Evolutionary conservation across 2,113 vertebrate species (phyloP).

Genomic region (Synodontis membranacea): DNA sequence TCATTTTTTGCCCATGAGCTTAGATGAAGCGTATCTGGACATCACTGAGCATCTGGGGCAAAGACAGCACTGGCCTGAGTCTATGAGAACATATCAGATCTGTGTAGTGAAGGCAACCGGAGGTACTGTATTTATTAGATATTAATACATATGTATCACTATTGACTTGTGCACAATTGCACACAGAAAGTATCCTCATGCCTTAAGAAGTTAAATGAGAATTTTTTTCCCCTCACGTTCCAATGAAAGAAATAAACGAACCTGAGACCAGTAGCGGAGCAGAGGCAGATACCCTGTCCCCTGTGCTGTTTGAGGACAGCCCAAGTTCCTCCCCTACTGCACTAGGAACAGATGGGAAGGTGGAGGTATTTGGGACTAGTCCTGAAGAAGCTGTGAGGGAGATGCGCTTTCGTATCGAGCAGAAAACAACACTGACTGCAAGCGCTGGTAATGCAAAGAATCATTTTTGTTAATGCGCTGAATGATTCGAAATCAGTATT

Average conservation of each 20-base stretch:
- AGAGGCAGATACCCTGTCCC: constrained; percentile 71
- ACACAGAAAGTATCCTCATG: background rate
- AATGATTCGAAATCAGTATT: too few relatives aligned
- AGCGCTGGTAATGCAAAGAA: constrained; percentile 82
- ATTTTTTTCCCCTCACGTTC: background rate
- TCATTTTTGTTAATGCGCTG: too few relatives aligned
- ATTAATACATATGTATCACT: background rate
- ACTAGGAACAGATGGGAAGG: constrained; percentile 50
- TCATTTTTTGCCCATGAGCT: constrained; percentile 86
- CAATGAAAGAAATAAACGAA: constrained; percentile 48
- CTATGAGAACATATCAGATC: constrained; percentile 74
- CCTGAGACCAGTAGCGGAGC: background rate
- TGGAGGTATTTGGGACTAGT: constrained; percentile 84
- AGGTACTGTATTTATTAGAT: constrained; percentile 38
- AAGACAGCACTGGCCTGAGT: constrained; percentile 83
- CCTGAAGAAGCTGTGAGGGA: constrained; percentile 91
- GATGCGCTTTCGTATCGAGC: constrained; percentile 94
- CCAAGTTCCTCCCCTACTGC: constrained; percentile 59
- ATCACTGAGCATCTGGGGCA: constrained; percentile 88
- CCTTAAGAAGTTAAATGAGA: background rate
- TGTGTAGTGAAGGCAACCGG: constrained; percentile 47
- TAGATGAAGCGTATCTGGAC: constrained; percentile 97
- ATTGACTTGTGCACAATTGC: background rate
- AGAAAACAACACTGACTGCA: constrained; percentile 90
- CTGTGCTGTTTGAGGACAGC: constrained; percentile 85